Evolutionary conservation across 2,113 vertebrate species (phyloP).

Genomic region (Percina caprodes): DNA sequence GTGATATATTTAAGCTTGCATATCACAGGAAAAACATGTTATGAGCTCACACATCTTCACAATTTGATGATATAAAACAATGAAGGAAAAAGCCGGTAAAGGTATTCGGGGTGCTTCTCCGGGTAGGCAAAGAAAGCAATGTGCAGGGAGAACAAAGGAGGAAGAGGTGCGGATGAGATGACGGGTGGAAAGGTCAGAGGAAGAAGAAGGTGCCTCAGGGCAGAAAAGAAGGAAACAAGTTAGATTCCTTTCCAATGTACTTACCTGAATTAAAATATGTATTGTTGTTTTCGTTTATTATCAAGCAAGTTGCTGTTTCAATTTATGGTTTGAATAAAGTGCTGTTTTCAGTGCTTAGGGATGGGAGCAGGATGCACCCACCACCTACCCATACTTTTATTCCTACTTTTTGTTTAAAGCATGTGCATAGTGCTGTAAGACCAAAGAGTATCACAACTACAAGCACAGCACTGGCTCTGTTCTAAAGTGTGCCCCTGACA

Average conservation of each 20-base stretch:
- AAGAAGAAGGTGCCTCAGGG: no score
- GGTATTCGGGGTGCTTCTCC: neutral
- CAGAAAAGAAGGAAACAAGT: neutral
- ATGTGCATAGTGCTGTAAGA: neutral
- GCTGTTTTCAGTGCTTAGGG: neutral
- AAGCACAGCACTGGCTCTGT: constrained; percentile 3
- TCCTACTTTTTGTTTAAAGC: neutral
- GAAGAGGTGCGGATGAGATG: neutral
- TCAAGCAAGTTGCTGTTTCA: neutral
- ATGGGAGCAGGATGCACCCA: neutral
- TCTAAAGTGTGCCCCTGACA: constrained; percentile 39
- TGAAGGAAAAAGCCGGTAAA: constrained; percentile 2
- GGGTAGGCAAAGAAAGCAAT: neutral
- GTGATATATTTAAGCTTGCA: neutral
- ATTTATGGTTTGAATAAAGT: neutral
- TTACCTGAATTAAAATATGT: neutral
- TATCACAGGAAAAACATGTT: neutral
- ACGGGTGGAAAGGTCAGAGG: neutral
- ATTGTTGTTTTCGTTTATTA: neutral
- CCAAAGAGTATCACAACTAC: constrained; percentile 4
- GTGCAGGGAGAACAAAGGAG: neutral
- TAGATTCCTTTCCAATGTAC: constrained; percentile 10
- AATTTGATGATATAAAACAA: neutral
- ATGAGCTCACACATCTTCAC: neutral
- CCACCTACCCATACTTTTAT: neutral